Evolutionary conservation across 2,888 invertebrate genomes (phyloP).

Genomic region (Lingula anatina): DNA sequence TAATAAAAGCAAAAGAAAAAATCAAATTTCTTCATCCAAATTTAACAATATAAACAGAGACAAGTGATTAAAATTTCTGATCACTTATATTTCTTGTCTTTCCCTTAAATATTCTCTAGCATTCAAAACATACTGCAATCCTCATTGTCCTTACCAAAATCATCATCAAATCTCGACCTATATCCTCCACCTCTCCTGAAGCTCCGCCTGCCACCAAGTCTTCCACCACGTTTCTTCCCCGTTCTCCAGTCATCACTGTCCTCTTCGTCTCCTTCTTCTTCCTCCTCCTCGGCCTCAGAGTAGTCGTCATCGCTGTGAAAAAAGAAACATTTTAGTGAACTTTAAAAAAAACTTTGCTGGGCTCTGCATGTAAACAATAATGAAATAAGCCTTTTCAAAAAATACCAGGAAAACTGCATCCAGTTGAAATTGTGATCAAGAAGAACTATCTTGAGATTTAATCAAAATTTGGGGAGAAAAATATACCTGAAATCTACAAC

Average conservation of each 20-base stretch:
- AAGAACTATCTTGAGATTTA: too few relatives aligned
- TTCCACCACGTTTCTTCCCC: slow-evolving; percentile 11
- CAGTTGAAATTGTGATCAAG: too few relatives aligned
- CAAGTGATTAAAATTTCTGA: too few relatives aligned
- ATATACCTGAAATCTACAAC: too few relatives aligned
- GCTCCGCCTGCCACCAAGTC: slow-evolving; percentile 8
- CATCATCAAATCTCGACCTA: slow-evolving; percentile 13
- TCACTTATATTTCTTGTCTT: too few relatives aligned
- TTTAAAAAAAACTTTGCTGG: too few relatives aligned
- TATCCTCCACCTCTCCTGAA: slow-evolving; percentile 9
- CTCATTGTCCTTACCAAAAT: slow-evolving; percentile 23
- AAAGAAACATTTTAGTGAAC: not conserved
- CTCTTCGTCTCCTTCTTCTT: slow-evolving; percentile 18
- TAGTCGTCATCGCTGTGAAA: not conserved
- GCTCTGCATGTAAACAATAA: too few relatives aligned
- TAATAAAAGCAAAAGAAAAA: not conserved
- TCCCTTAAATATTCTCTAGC: too few relatives aligned
- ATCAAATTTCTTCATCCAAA: not conserved
- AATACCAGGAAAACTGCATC: too few relatives aligned
- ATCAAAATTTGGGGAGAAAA: too few relatives aligned
- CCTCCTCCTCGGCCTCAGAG: slow-evolving; percentile 13
- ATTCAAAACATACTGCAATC: not conserved
- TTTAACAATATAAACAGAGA: too few relatives aligned
- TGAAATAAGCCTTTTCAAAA: too few relatives aligned
- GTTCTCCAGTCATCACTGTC: slow-evolving; percentile 19